Conservation (phyloP, 2,797 vertebrate species). For the Martes flavigula region DNA sequence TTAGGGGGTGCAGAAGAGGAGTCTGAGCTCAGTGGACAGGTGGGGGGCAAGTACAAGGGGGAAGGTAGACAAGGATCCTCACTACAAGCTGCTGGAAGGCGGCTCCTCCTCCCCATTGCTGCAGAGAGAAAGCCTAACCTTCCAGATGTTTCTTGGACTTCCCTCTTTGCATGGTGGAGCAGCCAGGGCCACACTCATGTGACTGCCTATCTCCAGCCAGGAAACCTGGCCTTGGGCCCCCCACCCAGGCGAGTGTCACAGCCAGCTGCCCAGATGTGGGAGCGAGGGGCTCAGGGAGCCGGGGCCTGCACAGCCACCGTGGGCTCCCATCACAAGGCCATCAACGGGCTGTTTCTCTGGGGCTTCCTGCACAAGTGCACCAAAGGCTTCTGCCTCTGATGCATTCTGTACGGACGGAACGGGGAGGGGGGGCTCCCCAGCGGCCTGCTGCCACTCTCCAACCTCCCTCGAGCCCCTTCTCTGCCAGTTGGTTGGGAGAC, state of each 20-base stretch:
- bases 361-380: neutral
- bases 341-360: neutral
- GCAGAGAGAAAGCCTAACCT: neutral
- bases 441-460: neutral
- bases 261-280: neutral
- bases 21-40: neutral
- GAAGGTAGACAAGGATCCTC: neutral
- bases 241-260: too few species aligned
- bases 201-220: neutral
- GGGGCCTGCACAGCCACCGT: neutral
- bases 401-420: rapidly evolving
- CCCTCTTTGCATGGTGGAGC: neutral
- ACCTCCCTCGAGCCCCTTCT: neutral
- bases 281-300: neutral
- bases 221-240: neutral
- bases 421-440: neutral
- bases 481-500: neutral
- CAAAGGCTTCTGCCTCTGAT: neutral
- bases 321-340: rapidly evolving
- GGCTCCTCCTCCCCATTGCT: neutral
- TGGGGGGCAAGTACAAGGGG: rapidly evolving
- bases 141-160: neutral
- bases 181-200: neutral
- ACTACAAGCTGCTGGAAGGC: neutral
- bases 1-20: neutral